Conservation (phyloP, 2,888 invertebrate genomes). For the Torymus texanus region DNA sequence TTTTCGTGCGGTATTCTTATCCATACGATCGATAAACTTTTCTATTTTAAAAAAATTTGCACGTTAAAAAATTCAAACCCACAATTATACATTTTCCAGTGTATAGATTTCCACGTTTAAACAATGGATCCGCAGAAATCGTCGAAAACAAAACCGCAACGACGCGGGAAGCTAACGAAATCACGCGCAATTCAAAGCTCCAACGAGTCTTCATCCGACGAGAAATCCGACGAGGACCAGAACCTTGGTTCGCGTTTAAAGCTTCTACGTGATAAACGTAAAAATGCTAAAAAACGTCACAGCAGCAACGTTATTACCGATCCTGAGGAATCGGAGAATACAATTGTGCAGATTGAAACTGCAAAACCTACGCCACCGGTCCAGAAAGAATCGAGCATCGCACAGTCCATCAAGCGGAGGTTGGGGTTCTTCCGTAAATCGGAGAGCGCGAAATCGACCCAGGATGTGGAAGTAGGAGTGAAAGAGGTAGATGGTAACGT, state of each 20-base stretch:
- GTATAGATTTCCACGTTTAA: background rate
- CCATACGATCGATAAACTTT: too few species aligned
- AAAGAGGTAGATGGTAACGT: background rate
- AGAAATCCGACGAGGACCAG: slow-evolving; percentile 22
- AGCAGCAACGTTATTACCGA: background rate
- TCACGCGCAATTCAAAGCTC: slow-evolving; percentile 15
- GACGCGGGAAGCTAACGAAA: slow-evolving; percentile 6
- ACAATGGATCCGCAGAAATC: slow-evolving; percentile 30
- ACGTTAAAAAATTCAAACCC: too few species aligned
- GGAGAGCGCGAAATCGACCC: slow-evolving; percentile 40
- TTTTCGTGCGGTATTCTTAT: too few species aligned
- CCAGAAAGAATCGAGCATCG: slow-evolving; percentile 35
- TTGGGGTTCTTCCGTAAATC: slow-evolving; percentile 53
- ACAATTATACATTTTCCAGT: too few species aligned
- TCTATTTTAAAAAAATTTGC: too few species aligned
- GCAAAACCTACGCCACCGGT: background rate
- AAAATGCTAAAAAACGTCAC: background rate
- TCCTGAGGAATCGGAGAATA: slow-evolving; percentile 24
- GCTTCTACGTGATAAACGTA: slow-evolving; percentile 26
- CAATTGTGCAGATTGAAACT: slow-evolving; percentile 3
- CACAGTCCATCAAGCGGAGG: slow-evolving; percentile 40
- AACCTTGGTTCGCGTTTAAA: slow-evolving; percentile 33
- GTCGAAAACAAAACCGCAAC: slow-evolving; percentile 4
- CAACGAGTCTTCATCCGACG: slow-evolving; percentile 28
- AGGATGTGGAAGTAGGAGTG: slow-evolving; percentile 23